These are phyloP conservation scores for Coenobita brevimanus DNA, from an alignment of 1,140 invertebrate genomes.

Conservation along the genomic window DNA sequence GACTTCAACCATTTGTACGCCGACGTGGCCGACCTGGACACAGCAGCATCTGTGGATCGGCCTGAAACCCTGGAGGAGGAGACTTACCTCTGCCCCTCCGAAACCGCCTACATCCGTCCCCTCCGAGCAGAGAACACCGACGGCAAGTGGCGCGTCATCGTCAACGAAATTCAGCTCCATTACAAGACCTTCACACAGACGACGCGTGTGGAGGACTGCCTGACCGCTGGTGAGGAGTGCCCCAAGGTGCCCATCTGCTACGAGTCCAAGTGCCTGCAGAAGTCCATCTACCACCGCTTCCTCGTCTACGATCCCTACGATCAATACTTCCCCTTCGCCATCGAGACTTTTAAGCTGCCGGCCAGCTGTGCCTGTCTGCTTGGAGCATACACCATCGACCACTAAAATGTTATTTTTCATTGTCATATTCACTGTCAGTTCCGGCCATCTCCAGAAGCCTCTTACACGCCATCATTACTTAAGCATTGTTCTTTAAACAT, in stretches of 20 bases:
- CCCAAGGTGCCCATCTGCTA: slow-evolving; percentile 49
- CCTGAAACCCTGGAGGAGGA: slow-evolving; percentile 67
- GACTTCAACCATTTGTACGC: slow-evolving; percentile 69
- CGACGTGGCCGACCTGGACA: slow-evolving; percentile 56
- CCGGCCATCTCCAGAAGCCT: too few relatives aligned
- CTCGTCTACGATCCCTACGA: slow-evolving; percentile 54
- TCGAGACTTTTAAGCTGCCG: slow-evolving; percentile 69
- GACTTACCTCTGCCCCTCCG: slow-evolving; percentile 61
- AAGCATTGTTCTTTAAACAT: neutral
- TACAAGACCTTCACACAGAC: slow-evolving; percentile 57
- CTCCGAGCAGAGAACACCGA: slow-evolving; percentile 45
- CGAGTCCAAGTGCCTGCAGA: slow-evolving; percentile 49
- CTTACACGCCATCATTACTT: neutral
- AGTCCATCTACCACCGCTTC: slow-evolving; percentile 37
- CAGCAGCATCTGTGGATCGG: slow-evolving; percentile 66
- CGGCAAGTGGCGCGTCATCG: slow-evolving; percentile 69
- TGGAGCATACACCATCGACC: slow-evolving; percentile 48
- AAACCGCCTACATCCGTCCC: slow-evolving; percentile 26
- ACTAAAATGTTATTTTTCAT: slow-evolving; percentile 24
- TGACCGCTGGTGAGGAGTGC: slow-evolving; percentile 36
- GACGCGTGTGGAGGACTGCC: slow-evolving; percentile 42
- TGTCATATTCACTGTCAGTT: neutral
- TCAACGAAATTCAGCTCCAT: slow-evolving; percentile 63
- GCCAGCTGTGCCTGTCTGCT: slow-evolving; percentile 68
- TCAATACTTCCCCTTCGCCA: slow-evolving; percentile 68